Evolutionary conservation across 2,113 vertebrate species (phyloP), one percentile per base, ranked within the genome.

Genomic region (Mobula birostris): DNA sequence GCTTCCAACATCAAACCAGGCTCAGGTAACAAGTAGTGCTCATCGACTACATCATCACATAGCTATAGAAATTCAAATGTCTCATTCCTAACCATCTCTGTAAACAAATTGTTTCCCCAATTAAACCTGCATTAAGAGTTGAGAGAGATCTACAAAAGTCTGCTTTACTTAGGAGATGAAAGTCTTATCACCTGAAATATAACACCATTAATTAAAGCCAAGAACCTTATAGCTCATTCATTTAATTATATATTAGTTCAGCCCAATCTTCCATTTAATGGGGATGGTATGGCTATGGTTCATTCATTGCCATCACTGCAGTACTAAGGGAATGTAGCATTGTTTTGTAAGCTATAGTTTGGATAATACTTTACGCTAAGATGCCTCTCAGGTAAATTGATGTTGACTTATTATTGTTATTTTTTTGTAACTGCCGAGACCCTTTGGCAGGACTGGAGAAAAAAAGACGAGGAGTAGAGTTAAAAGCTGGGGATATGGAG

Each of bases 21-120:
- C 85, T 90, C 61, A 66, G 85, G 85, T 90, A 90, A n/a, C 85
- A 90, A n/a, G 32, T n/a, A 19, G 61, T 21, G 61, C 85, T 66
- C 85, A 90, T n/a, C 85, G 66, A 17, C 32, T 61, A 66, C 61
- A 66, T 90, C 61, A 63, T 61, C 11, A 88, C 83, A 88, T 63
- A 56, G 80, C 80, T 83, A 83, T 24, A n/a, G 27, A 88, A 88
- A 63, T 56, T 63, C 27, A 63, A 63, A n/a, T 32, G 24, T 6
- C 8, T 88, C 83, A 63, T n/a, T 88, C 58, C 58, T 63, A 58
- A 63, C 27, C 58, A 88, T 63, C 58, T 88, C 29, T 15, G 61
- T 29, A 88, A n/a, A 88, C 58, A 88, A 63, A 7, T 24, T 9
- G 7, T 63, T 88, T 88, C 19, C 15, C 12, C 83, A n/a, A 15